These are phyloP conservation scores for Triplophysa bombifrons DNA, from an alignment of 2,797 vertebrate genomes.

Conservation along the genomic window DNA sequence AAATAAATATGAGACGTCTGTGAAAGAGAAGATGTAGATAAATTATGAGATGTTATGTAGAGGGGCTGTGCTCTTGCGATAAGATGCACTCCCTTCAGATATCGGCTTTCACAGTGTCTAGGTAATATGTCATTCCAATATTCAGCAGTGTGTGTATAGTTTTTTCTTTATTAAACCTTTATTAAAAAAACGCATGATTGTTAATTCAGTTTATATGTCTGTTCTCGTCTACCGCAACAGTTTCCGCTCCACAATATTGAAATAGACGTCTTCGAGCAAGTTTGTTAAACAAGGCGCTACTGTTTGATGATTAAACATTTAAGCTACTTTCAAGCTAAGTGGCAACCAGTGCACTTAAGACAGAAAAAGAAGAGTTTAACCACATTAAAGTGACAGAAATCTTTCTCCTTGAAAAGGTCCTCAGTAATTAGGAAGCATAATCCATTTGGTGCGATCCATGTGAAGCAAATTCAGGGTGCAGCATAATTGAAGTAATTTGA, in stretches of 20 bases:
- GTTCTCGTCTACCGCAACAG: conserved; percentile 29
- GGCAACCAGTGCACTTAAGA: conserved; percentile 19
- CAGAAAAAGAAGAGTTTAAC: conserved; percentile 15
- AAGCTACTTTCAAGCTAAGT: conserved; percentile 49
- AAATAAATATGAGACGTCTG: conserved; percentile 36
- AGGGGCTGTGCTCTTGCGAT: conserved; percentile 38
- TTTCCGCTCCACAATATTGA: conserved; percentile 18
- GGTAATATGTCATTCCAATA: conserved; percentile 19
- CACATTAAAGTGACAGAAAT: conserved; percentile 50
- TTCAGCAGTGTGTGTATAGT: neutral
- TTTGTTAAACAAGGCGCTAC: conserved; percentile 55
- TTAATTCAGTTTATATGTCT: conserved; percentile 25
- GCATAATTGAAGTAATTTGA: conserved; percentile 71
- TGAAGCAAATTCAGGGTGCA: conserved; percentile 65
- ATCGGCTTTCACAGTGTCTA: neutral
- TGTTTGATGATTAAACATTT: conserved; percentile 58
- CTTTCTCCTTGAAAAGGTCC: conserved; percentile 34
- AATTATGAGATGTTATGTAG: conserved; percentile 29
- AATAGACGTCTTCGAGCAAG: conserved; percentile 40
- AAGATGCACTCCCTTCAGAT: conserved; percentile 25
- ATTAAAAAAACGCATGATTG: conserved; percentile 4
- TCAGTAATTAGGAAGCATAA: conserved; percentile 64
- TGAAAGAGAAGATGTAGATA: conserved; percentile 33
- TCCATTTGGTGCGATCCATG: conserved; percentile 65
- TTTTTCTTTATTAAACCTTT: neutral